Conservation (phyloP, 2,113 vertebrate genomes). For the Phycodurus eques region DNA sequence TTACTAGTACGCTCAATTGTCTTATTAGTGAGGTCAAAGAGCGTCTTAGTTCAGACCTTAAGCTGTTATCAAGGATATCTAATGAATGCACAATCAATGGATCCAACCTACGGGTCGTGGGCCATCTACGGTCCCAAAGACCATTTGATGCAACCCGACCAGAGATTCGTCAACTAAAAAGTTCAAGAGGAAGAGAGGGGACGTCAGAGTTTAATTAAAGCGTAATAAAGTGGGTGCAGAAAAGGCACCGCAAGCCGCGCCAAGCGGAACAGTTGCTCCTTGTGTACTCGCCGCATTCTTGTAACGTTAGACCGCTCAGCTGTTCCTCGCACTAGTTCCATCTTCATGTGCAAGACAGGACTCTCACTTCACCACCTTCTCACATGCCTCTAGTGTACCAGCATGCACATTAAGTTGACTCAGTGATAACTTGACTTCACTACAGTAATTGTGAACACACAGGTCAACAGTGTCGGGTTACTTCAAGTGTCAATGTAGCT, state of each 20-base stretch:
- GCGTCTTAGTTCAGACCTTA: too few species aligned
- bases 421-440: not conserved
- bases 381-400: not conserved
- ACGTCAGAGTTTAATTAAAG: conserved; percentile 12
- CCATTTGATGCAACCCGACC: not conserved
- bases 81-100: too few species aligned
- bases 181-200: not conserved
- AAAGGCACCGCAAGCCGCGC: conserved; percentile 5
- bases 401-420: not conserved
- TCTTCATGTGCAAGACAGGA: not conserved
- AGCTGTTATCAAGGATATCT: too few species aligned
- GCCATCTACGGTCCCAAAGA: not conserved
- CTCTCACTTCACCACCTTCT: not conserved
- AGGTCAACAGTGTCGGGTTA: not conserved
- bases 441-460: not conserved
- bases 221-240: conserved; percentile 4
- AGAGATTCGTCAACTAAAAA: not conserved
- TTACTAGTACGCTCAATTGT: too few species aligned
- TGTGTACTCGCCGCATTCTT: conserved; percentile 57
- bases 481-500: not conserved
- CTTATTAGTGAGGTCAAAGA: too few species aligned
- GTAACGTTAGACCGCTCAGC: conserved; percentile 69
- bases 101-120: not conserved
- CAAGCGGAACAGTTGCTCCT: conserved; percentile 46
- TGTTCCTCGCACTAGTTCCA: conserved; percentile 48